Conservation (phyloP, 2,888 invertebrate genomes). For the Drosophila setosimentum region DNA sequence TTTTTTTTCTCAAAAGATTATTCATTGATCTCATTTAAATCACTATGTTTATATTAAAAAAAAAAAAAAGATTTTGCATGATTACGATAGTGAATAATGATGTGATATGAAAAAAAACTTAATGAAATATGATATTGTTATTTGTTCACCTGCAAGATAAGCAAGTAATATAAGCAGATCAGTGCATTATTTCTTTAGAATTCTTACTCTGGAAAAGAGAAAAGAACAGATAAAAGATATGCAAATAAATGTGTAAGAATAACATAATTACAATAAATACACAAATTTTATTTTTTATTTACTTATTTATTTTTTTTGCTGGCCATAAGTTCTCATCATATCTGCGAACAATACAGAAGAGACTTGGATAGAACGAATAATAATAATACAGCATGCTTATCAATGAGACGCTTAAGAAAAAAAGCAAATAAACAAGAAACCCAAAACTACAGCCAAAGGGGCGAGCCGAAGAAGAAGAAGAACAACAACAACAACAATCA, state of each 20-base stretch:
- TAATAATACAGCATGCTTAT: conserved; percentile 39
- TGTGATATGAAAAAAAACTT: not conserved
- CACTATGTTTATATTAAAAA: not conserved
- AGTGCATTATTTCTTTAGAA: not conserved
- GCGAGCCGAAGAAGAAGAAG: conserved; percentile 21
- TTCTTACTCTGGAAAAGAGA: not conserved
- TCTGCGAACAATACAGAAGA: conserved; percentile 35
- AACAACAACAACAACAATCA: conserved; percentile 40
- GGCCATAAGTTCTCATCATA: conserved; percentile 36
- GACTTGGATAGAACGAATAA: conserved; percentile 12
- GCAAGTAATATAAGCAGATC: conserved; percentile 1
- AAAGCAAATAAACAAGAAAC: conserved; percentile 59
- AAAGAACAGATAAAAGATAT: conserved; percentile 7
- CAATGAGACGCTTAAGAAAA: conserved; percentile 45
- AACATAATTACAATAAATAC: conserved; percentile 1
- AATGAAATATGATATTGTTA: not conserved
- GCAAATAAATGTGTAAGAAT: conserved; percentile 16
- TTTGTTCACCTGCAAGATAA: not conserved
- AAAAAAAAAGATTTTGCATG: not conserved
- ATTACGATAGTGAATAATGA: not conserved
- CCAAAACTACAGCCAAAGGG: conserved; percentile 33
- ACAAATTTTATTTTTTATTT: not conserved
- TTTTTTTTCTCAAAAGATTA: not conserved
- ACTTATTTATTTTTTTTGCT: conserved; percentile 1
- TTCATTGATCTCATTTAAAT: not conserved